These are phyloP conservation scores for Onthophagus sagittarius DNA, from an alignment of 2,888 invertebrate genomes.

Conservation along the genomic window DNA sequence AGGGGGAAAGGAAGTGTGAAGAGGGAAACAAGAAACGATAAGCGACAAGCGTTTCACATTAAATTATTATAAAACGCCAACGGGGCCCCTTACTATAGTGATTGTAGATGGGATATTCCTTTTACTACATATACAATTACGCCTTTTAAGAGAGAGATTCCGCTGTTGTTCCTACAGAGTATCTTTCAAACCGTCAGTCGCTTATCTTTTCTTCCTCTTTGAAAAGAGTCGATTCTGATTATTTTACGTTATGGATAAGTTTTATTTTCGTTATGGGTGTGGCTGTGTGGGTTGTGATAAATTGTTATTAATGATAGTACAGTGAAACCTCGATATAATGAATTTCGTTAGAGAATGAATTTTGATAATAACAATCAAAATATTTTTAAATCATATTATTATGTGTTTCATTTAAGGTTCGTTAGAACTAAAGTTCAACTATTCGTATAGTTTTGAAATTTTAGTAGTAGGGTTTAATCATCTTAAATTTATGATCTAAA, in stretches of 20 bases:
- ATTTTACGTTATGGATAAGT: background rate
- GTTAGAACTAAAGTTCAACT: too few relatives aligned
- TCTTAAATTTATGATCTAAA: too few relatives aligned
- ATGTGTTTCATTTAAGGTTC: too few relatives aligned
- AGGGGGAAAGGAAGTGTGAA: background rate
- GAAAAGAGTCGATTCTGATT: background rate
- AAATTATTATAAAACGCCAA: background rate
- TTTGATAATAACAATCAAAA: too few relatives aligned
- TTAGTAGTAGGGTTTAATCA: too few relatives aligned
- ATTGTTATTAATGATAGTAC: too few relatives aligned
- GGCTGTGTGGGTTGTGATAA: background rate
- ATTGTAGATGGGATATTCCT: background rate
- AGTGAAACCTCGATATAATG: too few relatives aligned
- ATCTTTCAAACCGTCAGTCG: background rate
- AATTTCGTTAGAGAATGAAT: too few relatives aligned
- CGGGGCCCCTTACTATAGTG: background rate
- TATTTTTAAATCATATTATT: too few relatives aligned
- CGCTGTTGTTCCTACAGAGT: background rate
- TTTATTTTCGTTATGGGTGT: background rate
- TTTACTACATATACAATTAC: background rate
- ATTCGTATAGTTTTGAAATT: too few relatives aligned
- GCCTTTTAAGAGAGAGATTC: background rate
- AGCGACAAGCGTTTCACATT: background rate
- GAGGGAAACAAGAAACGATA: background rate
- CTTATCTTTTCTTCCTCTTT: background rate